Base-by-base conservation (phyloP, 2,113 vertebrate species). In the Illadopsis cleaveri region DNA sequence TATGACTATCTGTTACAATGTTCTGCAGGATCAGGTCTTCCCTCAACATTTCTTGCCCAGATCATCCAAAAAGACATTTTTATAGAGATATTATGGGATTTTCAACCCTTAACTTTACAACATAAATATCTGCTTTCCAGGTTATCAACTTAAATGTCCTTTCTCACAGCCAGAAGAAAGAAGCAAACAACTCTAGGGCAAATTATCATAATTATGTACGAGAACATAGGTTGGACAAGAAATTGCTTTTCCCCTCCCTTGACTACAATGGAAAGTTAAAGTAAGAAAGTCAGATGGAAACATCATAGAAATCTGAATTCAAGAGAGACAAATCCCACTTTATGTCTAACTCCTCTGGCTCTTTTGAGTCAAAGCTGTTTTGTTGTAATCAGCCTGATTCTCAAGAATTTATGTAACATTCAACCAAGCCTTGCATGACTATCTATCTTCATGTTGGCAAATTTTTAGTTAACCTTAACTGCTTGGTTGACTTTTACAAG, bases 321-420 rank as follows among this genome's bases (percentile, higher is more conserved):
- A 85, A 42, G 56, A 20, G 48, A 72, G 31, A 90, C 21, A 90
- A 90, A 84, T 62, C 4, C 33, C n/a, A 58, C 54, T 11, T 45
- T 27, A 44, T 9, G 18, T 53, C 73, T 44, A 50, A 58, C 28
- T 70, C 31, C 14, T 76, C 56, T n/a, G 18, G 18, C 7, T 64
- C 53, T 40, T 44, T 17, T 11, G 6, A 81, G 28, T 31, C 38
- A 81, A 80, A 87, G 30, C 35, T 81, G 13, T 28, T 81, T 57
- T 73, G 25, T 7, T 5, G 0, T 21, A 72, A 77, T 15, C 15
- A 81, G 30, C 50, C 35, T 0, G 0, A 69, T 60, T 56, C 30
- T 65, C n/a, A 42, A 58, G 23, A 81, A 82, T 22, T 78, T 65
- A 62, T 19, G 22, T 47, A 79, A 61, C 12, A 61, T 44, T 47